These are phyloP conservation scores for Takifugu rubripes DNA, from an alignment of 2,797 vertebrate species.

Conservation along the genomic window DNA sequence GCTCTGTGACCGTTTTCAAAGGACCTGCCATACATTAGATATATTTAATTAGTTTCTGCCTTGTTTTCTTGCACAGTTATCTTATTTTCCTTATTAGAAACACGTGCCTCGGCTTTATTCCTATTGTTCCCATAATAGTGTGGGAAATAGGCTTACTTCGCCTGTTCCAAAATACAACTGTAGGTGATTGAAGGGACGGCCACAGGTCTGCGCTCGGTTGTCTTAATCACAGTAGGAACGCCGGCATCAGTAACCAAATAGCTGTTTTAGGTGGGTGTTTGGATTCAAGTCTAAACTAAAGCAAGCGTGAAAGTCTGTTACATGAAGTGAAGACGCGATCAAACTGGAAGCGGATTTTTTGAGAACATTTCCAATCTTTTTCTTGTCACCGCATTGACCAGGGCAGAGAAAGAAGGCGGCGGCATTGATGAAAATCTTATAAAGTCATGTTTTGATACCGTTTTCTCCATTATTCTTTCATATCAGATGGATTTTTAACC, in stretches of 20 bases:
- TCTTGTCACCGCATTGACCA: conserved; percentile 15
- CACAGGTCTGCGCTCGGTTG: conserved; percentile 3
- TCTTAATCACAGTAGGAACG: conserved; percentile 13
- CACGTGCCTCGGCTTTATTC: conserved; percentile 17
- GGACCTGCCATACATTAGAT: conserved; percentile 1
- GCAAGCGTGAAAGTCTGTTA: conserved; percentile 4
- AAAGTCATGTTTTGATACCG: too few species aligned
- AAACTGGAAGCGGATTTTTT: background rate
- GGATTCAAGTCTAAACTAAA: background rate
- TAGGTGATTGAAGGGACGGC: conserved; percentile 10
- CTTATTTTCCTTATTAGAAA: conserved; percentile 24
- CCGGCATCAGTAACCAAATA: conserved; percentile 5
- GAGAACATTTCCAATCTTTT: conserved; percentile 1
- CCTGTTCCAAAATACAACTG: conserved; percentile 4
- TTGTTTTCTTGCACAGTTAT: background rate
- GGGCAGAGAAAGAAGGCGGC: too few species aligned
- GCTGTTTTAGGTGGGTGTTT: conserved; percentile 1
- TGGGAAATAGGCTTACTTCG: conserved; percentile 26
- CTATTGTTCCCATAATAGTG: conserved; percentile 30
- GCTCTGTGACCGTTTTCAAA: conserved; percentile 19
- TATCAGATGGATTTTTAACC: too few species aligned
- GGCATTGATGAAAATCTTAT: too few species aligned
- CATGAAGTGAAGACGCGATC: background rate
- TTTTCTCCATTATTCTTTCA: too few species aligned
- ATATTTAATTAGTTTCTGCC: conserved; percentile 27